Conservation (phyloP, 2,888 invertebrate species). For the Maniola hyperantus region DNA sequence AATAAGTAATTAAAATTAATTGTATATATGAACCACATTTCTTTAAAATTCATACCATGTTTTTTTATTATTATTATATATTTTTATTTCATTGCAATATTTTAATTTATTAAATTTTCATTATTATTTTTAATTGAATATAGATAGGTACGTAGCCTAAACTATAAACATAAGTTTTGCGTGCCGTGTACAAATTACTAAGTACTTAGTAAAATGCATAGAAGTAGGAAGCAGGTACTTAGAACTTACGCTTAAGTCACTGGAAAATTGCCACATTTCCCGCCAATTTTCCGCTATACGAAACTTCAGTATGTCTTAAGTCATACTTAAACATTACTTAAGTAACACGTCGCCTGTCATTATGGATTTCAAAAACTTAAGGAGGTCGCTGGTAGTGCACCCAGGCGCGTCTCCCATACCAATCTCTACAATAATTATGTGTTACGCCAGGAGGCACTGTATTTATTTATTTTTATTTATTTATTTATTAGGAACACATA, state of each 20-base stretch:
- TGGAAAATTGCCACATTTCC: not conserved
- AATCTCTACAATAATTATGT: conserved; percentile 21
- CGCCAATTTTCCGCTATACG: not conserved
- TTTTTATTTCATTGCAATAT: too few relatives aligned
- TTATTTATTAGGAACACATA: too few relatives aligned
- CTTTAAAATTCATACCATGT: too few relatives aligned
- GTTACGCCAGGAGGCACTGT: conserved; percentile 9
- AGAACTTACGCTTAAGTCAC: not conserved
- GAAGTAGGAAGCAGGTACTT: too few relatives aligned
- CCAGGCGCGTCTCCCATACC: conserved; percentile 18
- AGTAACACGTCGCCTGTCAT: not conserved
- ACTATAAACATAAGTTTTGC: conserved; percentile 14
- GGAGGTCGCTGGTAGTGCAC: conserved; percentile 4
- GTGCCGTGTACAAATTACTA: too few relatives aligned
- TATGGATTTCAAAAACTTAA: conserved; percentile 26
- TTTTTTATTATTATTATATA: too few relatives aligned
- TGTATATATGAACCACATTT: too few relatives aligned
- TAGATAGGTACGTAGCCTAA: not conserved
- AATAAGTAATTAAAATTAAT: too few relatives aligned
- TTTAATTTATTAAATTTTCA: not conserved
- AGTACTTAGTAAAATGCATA: too few relatives aligned
- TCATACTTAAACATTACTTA: not conserved
- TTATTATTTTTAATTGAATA: not conserved
- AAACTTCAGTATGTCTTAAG: conserved; percentile 14
- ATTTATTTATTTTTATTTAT: too few relatives aligned